phyloP scores from a whole-genome alignment of 2,797 vertebrate genomes.

The Ambastaia sidthimunki region DNA sequence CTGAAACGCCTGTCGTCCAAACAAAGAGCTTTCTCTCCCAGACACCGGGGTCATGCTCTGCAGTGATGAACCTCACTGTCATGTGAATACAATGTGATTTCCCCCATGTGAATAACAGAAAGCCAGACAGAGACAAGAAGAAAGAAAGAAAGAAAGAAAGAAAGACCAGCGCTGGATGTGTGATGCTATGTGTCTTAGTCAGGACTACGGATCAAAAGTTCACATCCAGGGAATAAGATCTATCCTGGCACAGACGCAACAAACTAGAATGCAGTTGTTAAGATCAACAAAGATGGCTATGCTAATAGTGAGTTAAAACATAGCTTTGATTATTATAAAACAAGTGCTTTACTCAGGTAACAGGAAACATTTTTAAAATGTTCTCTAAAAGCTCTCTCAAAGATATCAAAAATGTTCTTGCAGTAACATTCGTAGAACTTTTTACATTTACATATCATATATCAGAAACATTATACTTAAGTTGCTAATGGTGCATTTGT shows the following conservation, averaged over 20 bases:
- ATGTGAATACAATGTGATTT: slow-evolving; percentile 51
- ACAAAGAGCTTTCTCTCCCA: slow-evolving; percentile 47
- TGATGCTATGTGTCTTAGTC: slow-evolving; percentile 47
- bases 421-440: too few relatives aligned
- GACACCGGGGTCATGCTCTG: slow-evolving; percentile 47
- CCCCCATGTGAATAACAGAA: slow-evolving; percentile 47
- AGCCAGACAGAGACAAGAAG: slow-evolving; percentile 37
- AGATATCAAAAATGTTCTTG: too few relatives aligned
- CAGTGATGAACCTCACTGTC: slow-evolving; percentile 50
- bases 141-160: too few relatives aligned
- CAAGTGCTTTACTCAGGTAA: not conserved
- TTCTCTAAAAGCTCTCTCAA: too few relatives aligned
- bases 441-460: too few relatives aligned
- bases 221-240: slow-evolving; percentile 39
- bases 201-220: slow-evolving; percentile 55
- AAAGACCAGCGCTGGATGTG: slow-evolving; percentile 23
- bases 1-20: slow-evolving; percentile 48
- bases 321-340: slow-evolving; percentile 10
- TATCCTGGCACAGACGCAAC: not conserved
- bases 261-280: slow-evolving; percentile 5
- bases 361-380: too few relatives aligned
- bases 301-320: not conserved
- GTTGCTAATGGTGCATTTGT: too few relatives aligned
- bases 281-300: slow-evolving; percentile 26
- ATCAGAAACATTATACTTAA: too few relatives aligned